Conservation (phyloP, 2,888 invertebrate genomes). For the Drosophila formosana region DNA sequence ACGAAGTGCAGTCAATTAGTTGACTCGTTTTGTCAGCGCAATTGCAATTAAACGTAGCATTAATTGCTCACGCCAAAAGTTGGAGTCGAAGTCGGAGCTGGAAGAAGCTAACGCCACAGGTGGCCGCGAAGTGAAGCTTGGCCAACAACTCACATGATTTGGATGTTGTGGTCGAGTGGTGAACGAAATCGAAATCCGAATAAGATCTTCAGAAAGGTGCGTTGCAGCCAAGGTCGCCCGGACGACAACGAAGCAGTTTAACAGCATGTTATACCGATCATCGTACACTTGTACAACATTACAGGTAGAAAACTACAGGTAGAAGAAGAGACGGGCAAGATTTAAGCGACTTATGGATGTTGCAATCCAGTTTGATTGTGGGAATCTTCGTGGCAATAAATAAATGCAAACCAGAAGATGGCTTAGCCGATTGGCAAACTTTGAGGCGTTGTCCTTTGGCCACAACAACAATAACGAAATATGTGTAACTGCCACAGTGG, state of each 20-base stretch:
- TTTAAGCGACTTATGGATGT: slow-evolving; percentile 42
- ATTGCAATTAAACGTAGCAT: slow-evolving; percentile 64
- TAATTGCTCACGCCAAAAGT: slow-evolving; percentile 53
- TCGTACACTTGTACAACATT: slow-evolving; percentile 3
- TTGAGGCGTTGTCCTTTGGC: slow-evolving; percentile 61
- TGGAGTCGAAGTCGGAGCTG: slow-evolving; percentile 32
- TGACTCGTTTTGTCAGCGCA: slow-evolving; percentile 61
- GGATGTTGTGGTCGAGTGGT: slow-evolving; percentile 2
- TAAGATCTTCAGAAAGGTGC: slow-evolving; percentile 36
- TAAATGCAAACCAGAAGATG: slow-evolving; percentile 39
- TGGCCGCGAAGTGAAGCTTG: slow-evolving; percentile 28
- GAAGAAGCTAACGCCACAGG: slow-evolving; percentile 42
- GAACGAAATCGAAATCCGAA: slow-evolving; percentile 26
- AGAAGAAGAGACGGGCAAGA: slow-evolving; percentile 20
- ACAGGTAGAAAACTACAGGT: not conserved
- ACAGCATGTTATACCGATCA: slow-evolving; percentile 50
- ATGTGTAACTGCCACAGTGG: slow-evolving; percentile 22
- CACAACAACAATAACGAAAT: slow-evolving; percentile 15
- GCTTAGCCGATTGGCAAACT: slow-evolving; percentile 28
- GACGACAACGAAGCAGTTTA: slow-evolving; percentile 42
- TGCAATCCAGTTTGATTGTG: slow-evolving; percentile 46
- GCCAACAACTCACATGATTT: slow-evolving; percentile 4
- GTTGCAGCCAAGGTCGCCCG: slow-evolving; percentile 56
- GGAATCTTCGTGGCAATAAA: slow-evolving; percentile 45
- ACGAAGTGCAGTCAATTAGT: slow-evolving; percentile 53